These are phyloP conservation scores for Abscondita cerata DNA, from an alignment of 2,888 invertebrate species.

Conservation along the genomic window DNA sequence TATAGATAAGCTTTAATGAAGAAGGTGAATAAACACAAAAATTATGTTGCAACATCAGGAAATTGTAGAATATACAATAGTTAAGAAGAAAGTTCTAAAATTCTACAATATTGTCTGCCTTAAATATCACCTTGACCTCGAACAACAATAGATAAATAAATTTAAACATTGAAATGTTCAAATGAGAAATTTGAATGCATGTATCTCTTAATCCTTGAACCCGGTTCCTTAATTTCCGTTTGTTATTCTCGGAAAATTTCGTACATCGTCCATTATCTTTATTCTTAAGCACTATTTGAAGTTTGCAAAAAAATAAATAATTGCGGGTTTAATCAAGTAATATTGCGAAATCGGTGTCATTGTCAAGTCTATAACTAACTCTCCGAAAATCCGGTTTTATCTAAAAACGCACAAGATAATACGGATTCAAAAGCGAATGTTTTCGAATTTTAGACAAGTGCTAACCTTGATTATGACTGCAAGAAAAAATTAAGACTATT, in stretches of 20 bases:
- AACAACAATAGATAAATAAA: constrained; percentile 5
- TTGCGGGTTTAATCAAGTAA: constrained; percentile 15
- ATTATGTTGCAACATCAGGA: not conserved
- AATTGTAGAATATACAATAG: not conserved
- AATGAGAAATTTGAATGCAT: not conserved
- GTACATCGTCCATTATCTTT: constrained; percentile 2
- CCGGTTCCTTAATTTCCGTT: constrained; percentile 5
- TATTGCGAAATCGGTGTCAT: constrained; percentile 31
- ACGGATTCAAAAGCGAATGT: constrained; percentile 22
- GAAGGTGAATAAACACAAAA: too few species aligned
- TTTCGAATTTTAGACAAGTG: constrained; percentile 21
- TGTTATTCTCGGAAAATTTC: not conserved
- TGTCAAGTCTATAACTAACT: constrained; percentile 24
- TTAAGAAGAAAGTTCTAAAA: too few species aligned
- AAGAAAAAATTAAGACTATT: constrained; percentile 2
- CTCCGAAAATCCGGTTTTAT: constrained; percentile 27
- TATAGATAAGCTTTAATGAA: too few species aligned
- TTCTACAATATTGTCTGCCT: not conserved
- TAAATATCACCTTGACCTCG: not conserved
- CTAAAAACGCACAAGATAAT: constrained; percentile 18
- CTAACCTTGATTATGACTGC: constrained; percentile 24
- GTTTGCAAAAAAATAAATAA: constrained; percentile 19
- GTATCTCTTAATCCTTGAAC: constrained; percentile 12
- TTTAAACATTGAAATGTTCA: not conserved
- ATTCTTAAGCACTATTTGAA: not conserved